Evolutionary conservation across 2,888 invertebrate species (phyloP).

Genomic region (Empis stercorea): DNA sequence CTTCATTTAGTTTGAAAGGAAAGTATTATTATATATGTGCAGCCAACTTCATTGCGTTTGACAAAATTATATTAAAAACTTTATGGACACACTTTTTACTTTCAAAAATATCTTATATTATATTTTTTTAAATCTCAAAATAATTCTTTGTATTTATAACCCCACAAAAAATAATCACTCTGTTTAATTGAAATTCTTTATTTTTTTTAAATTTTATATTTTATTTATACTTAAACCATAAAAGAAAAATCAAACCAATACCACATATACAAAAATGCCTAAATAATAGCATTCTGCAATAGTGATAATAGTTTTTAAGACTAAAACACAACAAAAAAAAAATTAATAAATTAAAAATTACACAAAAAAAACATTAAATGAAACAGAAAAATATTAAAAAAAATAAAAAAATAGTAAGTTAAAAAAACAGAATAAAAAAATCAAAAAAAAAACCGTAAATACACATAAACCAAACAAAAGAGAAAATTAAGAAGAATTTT

Average conservation of each 20-base stretch:
- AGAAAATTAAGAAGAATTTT: no score
- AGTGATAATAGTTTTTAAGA: conserved; percentile 35
- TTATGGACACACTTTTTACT: no score
- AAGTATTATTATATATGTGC: no score
- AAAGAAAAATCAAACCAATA: conserved; percentile 13
- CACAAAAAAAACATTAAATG: conserved; percentile 8
- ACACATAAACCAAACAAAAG: conserved; percentile 20
- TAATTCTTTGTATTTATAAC: no score
- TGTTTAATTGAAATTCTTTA: no score
- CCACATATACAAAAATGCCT: conserved; percentile 15
- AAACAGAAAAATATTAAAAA: conserved; percentile 2
- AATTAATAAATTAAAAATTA: conserved; percentile 9
- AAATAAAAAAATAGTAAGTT: conserved; percentile 8
- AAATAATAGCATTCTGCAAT: conserved; percentile 27
- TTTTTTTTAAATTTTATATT: not conserved
- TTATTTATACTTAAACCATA: conserved; percentile 12
- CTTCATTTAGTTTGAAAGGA: no score
- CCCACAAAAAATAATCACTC: no score
- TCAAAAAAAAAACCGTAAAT: conserved; percentile 13
- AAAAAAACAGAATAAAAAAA: conserved; percentile 12
- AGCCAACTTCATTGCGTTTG: no score
- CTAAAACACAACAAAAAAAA: conserved; percentile 15
- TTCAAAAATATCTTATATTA: no score
- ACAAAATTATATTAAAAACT: no score
- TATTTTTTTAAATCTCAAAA: no score